Conservation (phyloP, 2,113 vertebrate genomes). For the Microcebus lehilahytsara region DNA sequence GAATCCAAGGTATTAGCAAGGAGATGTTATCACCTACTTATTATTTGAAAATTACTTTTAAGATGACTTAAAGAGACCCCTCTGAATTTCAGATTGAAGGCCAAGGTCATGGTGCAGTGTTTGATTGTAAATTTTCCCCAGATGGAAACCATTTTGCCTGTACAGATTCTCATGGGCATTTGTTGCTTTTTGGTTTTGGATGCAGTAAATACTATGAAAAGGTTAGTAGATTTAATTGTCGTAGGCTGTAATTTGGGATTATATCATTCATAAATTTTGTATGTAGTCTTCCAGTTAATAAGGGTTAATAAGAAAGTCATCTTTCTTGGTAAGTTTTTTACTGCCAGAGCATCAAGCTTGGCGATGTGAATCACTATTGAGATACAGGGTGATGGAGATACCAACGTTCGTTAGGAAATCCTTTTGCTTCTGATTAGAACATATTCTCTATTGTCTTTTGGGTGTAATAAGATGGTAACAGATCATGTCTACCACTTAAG, state of each 20-base stretch:
- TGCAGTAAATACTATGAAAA: constrained; percentile 96
- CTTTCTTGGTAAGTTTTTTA: constrained; percentile 36
- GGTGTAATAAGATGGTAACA: background rate
- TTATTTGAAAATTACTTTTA: constrained; percentile 42
- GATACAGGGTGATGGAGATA: background rate
- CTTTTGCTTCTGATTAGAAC: background rate
- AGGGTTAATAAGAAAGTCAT: constrained; percentile 39
- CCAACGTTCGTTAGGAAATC: constrained; percentile 18
- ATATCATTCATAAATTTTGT: constrained; percentile 18
- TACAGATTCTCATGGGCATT: constrained; percentile 98
- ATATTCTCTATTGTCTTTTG: background rate
- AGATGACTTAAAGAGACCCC: constrained; percentile 46
- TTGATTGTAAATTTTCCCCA: constrained; percentile 98
- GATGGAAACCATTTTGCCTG: constrained; percentile 99
- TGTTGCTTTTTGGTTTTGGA: constrained; percentile 97
- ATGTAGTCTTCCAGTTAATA: constrained; percentile 13
- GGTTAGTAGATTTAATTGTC: constrained; percentile 84
- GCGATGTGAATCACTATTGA: background rate
- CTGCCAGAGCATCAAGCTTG: background rate
- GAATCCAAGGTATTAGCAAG: constrained; percentile 33
- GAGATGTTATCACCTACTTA: constrained; percentile 5
- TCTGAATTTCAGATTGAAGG: constrained; percentile 93
- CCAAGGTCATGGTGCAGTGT: constrained; percentile 98
- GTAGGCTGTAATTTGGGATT: constrained; percentile 38
- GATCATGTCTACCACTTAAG: background rate